Percentiles rank a stretch among this genome's conserved stretches.
Conservation (phyloP, 2,797 vertebrate species). For the Denticeps clupeoides region DNA sequence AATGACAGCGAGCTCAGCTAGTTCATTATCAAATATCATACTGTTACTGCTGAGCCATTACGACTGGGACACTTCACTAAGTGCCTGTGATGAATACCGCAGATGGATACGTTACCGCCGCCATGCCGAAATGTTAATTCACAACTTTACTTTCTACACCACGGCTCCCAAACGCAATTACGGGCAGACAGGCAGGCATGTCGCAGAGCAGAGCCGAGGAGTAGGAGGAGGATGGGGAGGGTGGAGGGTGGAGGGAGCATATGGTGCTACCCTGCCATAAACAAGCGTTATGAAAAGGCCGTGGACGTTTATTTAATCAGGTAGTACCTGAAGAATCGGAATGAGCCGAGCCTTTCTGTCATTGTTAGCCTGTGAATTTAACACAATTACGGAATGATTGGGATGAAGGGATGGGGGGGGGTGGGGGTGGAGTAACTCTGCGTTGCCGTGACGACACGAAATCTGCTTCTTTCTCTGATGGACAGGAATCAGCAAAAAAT, state of each 20-base stretch:
- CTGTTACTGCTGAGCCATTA: conserved; percentile 37
- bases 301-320: conserved; percentile 76
- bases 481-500: no score
- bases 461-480: no score
- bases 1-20: conserved; percentile 3
- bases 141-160: conserved; percentile 56
- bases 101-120: conserved; percentile 43
- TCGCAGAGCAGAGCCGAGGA: not conserved
- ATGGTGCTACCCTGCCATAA: conserved; percentile 63
- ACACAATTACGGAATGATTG: conserved; percentile 49
- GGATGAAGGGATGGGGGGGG: no score
- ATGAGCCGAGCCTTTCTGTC: conserved; percentile 50
- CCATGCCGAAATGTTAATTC: conserved; percentile 56
- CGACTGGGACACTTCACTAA: conserved; percentile 40
- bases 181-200: conserved; percentile 23
- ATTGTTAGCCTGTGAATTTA: conserved; percentile 59
- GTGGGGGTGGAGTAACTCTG: no score
- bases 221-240: conserved; percentile 20
- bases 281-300: conserved; percentile 76
- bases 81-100: conserved; percentile 38
- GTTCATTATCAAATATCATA: conserved; percentile 34
- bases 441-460: no score
- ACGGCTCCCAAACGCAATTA: conserved; percentile 42
- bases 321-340: conserved; percentile 65
- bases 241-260: conserved; percentile 42